Evolutionary conservation across 2,888 invertebrate species (phyloP).

Genomic region (Chrysotoxum bicinctum): DNA sequence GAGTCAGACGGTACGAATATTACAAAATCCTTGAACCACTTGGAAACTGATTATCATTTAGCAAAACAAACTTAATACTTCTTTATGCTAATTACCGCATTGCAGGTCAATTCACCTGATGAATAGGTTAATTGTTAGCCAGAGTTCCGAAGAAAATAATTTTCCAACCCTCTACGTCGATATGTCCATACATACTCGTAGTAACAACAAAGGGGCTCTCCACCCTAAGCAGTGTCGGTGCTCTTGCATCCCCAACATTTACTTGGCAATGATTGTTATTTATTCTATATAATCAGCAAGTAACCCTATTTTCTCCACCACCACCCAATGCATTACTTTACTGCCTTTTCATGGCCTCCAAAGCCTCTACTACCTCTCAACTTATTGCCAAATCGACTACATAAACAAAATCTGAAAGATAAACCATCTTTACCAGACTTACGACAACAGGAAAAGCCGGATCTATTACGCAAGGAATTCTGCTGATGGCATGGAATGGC

Average conservation of each 20-base stretch:
- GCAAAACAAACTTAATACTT: neutral
- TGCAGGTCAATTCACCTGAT: conserved; percentile 1
- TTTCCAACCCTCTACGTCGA: neutral
- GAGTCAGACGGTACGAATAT: too few species aligned
- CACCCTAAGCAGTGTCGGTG: neutral
- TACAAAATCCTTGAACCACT: neutral
- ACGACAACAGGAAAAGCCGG: conserved; percentile 9
- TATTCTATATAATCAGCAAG: neutral
- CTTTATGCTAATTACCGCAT: conserved; percentile 12
- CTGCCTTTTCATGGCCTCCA: neutral
- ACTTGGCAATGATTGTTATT: conserved; percentile 27
- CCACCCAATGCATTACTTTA: neutral
- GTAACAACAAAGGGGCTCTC: neutral
- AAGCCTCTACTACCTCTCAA: neutral
- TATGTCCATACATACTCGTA: neutral
- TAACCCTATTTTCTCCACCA: neutral
- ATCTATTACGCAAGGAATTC: conserved; percentile 48
- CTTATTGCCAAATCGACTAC: conserved; percentile 40
- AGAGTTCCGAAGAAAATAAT: neutral
- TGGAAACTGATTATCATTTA: neutral
- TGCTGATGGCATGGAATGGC: neutral
- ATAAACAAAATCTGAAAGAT: conserved; percentile 35
- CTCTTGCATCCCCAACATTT: neutral
- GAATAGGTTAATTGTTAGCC: neutral
- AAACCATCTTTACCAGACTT: conserved; percentile 29